phyloP scores from a whole-genome alignment of 2,113 vertebrate species.

The Anseranas semipalmata region DNA sequence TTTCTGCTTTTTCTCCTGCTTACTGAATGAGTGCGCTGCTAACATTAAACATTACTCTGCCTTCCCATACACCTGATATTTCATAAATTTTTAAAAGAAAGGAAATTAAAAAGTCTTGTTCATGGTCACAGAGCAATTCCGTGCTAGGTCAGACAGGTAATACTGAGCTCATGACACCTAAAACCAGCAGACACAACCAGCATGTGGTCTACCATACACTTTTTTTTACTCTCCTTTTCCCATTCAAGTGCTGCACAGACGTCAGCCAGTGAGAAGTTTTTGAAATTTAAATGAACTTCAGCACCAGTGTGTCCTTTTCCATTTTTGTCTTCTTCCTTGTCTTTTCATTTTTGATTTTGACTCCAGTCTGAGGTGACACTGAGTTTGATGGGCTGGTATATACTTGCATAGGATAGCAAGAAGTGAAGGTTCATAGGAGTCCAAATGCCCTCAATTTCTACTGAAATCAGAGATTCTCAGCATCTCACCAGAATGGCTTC shows the following conservation, averaged over 20 bases:
- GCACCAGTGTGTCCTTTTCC: background rate
- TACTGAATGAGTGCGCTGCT: background rate
- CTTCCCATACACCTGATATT: background rate
- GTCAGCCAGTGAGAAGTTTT: background rate
- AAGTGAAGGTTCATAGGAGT: background rate
- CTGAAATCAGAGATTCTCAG: background rate
- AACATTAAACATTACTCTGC: too few relatives aligned
- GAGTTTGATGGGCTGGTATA: background rate
- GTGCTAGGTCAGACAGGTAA: accelerated
- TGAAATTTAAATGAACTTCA: background rate
- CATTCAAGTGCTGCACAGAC: background rate
- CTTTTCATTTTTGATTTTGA: background rate
- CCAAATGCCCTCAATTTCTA: background rate
- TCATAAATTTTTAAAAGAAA: background rate
- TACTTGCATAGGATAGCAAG: background rate
- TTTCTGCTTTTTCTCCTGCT: background rate
- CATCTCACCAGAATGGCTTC: background rate
- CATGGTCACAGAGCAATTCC: background rate
- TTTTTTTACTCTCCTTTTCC: background rate
- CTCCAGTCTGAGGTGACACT: background rate
- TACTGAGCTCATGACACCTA: background rate
- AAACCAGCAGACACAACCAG: background rate
- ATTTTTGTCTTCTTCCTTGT: background rate
- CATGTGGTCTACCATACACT: background rate
- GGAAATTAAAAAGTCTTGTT: background rate